Percentiles rank a stretch among this genome's conserved stretches.
Conservation (phyloP, 2,797 vertebrate species). For the Amblyraja radiata region DNA sequence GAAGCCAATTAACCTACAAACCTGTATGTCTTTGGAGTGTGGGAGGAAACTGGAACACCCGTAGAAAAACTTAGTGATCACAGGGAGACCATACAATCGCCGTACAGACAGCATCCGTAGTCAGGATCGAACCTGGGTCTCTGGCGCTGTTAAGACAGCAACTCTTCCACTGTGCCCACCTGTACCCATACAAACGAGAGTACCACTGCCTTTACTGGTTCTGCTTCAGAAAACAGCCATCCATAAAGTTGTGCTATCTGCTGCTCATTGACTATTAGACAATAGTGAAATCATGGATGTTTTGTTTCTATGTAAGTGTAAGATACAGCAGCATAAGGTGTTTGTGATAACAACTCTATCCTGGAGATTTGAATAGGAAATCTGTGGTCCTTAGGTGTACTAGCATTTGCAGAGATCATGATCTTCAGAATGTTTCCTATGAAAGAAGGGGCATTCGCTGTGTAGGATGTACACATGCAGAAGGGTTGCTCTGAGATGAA, state of each 20-base stretch:
- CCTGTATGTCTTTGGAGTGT: too few relatives aligned
- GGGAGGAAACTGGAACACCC: too few relatives aligned
- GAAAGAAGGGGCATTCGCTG: not conserved
- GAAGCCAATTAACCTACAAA: too few relatives aligned
- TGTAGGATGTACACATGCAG: not conserved
- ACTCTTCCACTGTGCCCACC: not conserved
- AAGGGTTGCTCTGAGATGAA: not conserved
- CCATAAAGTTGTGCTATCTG: not conserved
- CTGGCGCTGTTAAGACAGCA: too few relatives aligned
- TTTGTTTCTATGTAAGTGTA: too few relatives aligned
- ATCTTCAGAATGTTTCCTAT: not conserved
- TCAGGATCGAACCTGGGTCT: too few relatives aligned
- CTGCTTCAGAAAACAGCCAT: not conserved
- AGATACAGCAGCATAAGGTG: not conserved
- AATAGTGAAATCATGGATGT: too few relatives aligned
- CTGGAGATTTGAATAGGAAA: not conserved
- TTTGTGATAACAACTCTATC: not conserved
- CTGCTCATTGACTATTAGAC: too few relatives aligned
- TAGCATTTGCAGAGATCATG: not conserved
- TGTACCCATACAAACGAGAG: not conserved
- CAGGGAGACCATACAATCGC: too few relatives aligned
- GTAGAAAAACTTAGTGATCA: too few relatives aligned
- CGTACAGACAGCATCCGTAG: too few relatives aligned
- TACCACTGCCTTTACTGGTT: not conserved
- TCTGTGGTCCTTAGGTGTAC: not conserved